Base-by-base conservation (phyloP, 1,140 invertebrate species). In the Apis florea region DNA sequence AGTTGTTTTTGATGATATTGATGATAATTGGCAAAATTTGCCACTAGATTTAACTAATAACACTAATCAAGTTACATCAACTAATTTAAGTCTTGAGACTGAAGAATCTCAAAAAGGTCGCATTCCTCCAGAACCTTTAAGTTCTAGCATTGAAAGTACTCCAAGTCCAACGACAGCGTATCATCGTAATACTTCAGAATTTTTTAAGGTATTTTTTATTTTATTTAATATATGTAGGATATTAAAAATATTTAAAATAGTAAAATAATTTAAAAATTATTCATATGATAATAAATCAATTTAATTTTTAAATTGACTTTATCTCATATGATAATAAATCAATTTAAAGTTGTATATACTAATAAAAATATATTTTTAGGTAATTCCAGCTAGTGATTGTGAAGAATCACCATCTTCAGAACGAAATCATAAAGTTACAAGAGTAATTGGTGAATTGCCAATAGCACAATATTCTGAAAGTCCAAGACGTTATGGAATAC, bases 401-500 rank as follows among this genome's bases (percentile, higher is more conserved):
- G 94, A 95, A 78, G 93, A 94, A 73, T 94, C 93, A n/a, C 91
- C 93, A 21, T 94, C 94, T 10, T 93, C 94, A 12, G 94, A 94
- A 82, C 91, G 90, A 75, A 93, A 93, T 88, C 92, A 93, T 69
- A 96, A 96, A 94, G 95, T 97, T 15, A 95, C 96, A 67, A 95
- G 97, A 85, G 95, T 98, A 70, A 98, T 98, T 91, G 98, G 97
- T 40, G 97, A 96, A 93, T 93, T 98, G 85, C 97, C 97, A 19
- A 98, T 98, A 88, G 97, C 97, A 56, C 97, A 98, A 87, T 98
- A 98, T 92, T 97, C 98, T 84, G 97, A 97, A 31, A 98, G 97
- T 58, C 98, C 98, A 8, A 94, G 97, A 84, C 95, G 98, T 83
- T 98, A 98, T 91, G 97, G 97, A 6, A 94, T 96, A 54, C 92